phyloP scores from a whole-genome alignment of 2,888 invertebrate species.

The Macrophya alboannulata region DNA sequence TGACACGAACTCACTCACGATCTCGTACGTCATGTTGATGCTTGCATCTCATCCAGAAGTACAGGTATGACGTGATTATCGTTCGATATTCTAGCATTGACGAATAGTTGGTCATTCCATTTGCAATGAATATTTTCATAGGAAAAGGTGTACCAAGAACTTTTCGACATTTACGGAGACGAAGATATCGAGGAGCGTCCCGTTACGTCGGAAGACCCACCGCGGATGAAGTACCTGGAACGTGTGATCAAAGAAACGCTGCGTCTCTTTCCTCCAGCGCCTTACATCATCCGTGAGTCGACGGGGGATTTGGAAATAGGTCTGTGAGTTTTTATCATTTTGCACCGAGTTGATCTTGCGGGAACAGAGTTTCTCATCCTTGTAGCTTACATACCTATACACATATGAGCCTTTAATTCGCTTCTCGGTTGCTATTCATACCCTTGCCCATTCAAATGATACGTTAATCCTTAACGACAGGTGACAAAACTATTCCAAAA shows the following conservation, averaged over 20 bases:
- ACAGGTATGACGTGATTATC: slow-evolving; percentile 61
- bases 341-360: too few species aligned
- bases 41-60: slow-evolving; percentile 66
- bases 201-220: slow-evolving; percentile 79
- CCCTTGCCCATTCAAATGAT: too few species aligned
- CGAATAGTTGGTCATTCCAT: not conserved
- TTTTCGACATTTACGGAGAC: slow-evolving; percentile 80
- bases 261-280: slow-evolving; percentile 65
- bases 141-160: slow-evolving; percentile 78
- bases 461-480: slow-evolving; percentile 47
- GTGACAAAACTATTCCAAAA: slow-evolving; percentile 64
- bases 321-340: slow-evolving; percentile 5
- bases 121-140: slow-evolving; percentile 60
- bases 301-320: not conserved
- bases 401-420: too few species aligned
- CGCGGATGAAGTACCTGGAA: not conserved
- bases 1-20: slow-evolving; percentile 66
- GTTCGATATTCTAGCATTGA: not conserved
- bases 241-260: slow-evolving; percentile 18
- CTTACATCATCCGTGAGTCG: not conserved
- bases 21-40: slow-evolving; percentile 64
- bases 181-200: slow-evolving; percentile 71
- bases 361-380: too few species aligned
- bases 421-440: too few species aligned
- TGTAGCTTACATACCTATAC: too few species aligned